Conservation (phyloP, 2,797 vertebrate genomes). For the Octomys mimax region DNA sequence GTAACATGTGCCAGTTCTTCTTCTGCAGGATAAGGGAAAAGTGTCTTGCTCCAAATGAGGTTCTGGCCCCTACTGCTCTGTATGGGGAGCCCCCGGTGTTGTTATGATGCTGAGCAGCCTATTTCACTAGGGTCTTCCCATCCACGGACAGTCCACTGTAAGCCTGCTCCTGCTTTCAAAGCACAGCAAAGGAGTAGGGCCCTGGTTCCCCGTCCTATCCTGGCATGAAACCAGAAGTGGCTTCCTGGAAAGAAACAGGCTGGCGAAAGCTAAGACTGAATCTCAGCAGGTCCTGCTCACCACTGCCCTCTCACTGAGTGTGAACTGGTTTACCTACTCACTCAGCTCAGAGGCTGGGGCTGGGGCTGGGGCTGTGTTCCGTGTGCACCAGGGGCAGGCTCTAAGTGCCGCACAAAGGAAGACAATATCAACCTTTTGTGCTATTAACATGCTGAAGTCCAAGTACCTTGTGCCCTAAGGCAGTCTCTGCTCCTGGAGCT, state of each 20-base stretch:
- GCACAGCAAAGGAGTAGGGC: not conserved
- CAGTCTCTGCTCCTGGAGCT: not conserved
- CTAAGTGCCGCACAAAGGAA: not conserved
- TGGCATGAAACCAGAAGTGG: not conserved
- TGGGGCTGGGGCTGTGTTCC: not conserved
- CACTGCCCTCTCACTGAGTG: not conserved
- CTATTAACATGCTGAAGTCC: not conserved
- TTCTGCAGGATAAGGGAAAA: not conserved
- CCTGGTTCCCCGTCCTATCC: not conserved
- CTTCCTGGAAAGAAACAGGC: not conserved
- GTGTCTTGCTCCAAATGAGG: not conserved
- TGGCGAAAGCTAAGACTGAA: not conserved
- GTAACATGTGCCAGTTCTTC: not conserved
- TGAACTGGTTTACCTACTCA: no score
- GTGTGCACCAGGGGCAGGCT: not conserved
- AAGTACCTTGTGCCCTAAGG: not conserved
- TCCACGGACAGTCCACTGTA: not conserved
- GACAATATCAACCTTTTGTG: not conserved
- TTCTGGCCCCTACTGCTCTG: not conserved
- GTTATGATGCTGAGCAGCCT: not conserved
- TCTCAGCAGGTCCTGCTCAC: not conserved
- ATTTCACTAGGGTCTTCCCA: not conserved
- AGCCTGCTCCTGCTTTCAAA: not conserved
- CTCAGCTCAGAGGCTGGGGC: not conserved
- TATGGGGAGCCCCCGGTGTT: not conserved